Conservation (phyloP, 2,797 vertebrate genomes). For the Furcifer pardalis region DNA sequence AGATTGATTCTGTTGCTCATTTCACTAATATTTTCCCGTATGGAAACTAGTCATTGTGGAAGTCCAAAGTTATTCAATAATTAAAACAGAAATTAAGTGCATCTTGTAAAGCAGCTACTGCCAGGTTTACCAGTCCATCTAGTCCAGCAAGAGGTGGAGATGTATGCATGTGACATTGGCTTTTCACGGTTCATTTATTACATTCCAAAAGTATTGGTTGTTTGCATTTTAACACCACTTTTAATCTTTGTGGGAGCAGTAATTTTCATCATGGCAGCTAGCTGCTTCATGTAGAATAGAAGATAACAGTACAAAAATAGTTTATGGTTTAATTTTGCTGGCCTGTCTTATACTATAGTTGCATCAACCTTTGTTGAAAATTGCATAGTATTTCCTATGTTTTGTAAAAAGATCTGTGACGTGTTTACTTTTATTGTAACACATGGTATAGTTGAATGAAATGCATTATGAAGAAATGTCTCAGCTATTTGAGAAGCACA, state of each 20-base stretch:
- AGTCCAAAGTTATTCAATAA: slow-evolving; percentile 45
- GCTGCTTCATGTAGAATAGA: slow-evolving; percentile 46
- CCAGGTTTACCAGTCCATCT: slow-evolving; percentile 41
- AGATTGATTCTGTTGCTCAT: slow-evolving; percentile 3
- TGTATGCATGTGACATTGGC: slow-evolving; percentile 44
- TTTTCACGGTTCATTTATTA: slow-evolving; percentile 56
- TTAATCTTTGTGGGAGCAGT: slow-evolving; percentile 55
- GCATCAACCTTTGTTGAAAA: slow-evolving; percentile 37
- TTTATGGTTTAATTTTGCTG: slow-evolving; percentile 47
- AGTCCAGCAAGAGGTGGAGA: slow-evolving; percentile 39
- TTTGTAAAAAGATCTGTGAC: slow-evolving; percentile 25
- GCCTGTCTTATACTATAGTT: slow-evolving; percentile 31
- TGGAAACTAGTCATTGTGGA: slow-evolving; percentile 37
- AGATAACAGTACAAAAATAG: slow-evolving; percentile 58
- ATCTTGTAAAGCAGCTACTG: slow-evolving; percentile 48
- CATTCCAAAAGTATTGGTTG: slow-evolving; percentile 32
- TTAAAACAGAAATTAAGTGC: slow-evolving; percentile 44
- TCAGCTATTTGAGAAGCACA: slow-evolving; percentile 23
- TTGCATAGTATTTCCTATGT: slow-evolving; percentile 54
- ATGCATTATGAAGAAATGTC: background rate
- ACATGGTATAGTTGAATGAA: slow-evolving; percentile 23
- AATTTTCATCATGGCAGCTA: slow-evolving; percentile 51
- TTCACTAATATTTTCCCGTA: slow-evolving; percentile 31
- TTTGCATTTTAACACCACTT: slow-evolving; percentile 64
- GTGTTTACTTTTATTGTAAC: slow-evolving; percentile 15